A percentile compares a stretch with the other conserved stretches of the same genome.
phyloP scores from a whole-genome alignment of 2,888 invertebrate species.

The Hypolimnas misippus region DNA sequence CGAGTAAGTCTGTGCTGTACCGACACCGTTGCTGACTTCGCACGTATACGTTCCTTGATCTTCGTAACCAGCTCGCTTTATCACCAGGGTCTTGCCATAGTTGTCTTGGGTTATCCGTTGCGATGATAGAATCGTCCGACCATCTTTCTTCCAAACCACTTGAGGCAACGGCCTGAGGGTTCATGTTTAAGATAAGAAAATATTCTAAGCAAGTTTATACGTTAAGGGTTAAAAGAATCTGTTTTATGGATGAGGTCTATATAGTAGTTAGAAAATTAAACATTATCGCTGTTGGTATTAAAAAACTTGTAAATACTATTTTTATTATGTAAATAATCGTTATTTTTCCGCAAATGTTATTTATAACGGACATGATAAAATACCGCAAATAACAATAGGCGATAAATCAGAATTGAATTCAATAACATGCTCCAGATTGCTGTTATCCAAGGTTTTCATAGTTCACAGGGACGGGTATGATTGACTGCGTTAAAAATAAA shows the following conservation, averaged over 20 bases:
- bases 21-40: slow-evolving; percentile 96
- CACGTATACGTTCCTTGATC: slow-evolving; percentile 97
- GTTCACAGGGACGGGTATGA: slow-evolving; percentile 22
- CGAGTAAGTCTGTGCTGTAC: slow-evolving; percentile 92
- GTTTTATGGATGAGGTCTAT: not conserved
- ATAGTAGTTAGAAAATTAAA: not conserved
- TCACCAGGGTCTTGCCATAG: slow-evolving; percentile 97
- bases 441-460: slow-evolving; percentile 30
- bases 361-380: slow-evolving; percentile 23
- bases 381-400: slow-evolving; percentile 24
- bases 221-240: not conserved
- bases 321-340: not conserved
- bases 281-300: not conserved
- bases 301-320: not conserved
- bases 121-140: slow-evolving; percentile 86
- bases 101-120: slow-evolving; percentile 93
- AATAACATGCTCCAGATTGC: slow-evolving; percentile 37
- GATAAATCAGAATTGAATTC: slow-evolving; percentile 28
- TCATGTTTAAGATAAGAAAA: not conserved
- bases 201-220: too few relatives aligned
- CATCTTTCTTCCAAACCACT: slow-evolving; percentile 95
- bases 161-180: slow-evolving; percentile 93
- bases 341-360: not conserved
- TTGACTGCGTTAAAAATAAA: slow-evolving; percentile 29
- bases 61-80: slow-evolving; percentile 92